Base-by-base conservation (phyloP, 2,113 vertebrate genomes). In the Lamprotornis superbus region DNA sequence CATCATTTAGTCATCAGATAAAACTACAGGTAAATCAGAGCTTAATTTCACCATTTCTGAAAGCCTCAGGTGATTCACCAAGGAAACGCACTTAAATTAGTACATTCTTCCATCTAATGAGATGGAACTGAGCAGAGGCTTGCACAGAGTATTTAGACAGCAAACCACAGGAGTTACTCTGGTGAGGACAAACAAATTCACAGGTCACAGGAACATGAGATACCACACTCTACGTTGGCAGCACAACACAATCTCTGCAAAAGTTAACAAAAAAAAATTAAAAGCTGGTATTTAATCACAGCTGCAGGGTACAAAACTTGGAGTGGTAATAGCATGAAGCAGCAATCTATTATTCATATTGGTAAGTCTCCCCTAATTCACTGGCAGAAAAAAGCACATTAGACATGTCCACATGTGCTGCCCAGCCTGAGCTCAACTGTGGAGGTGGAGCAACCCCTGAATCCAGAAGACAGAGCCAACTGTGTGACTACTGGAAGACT, bases 41-140 rank as follows among this genome's bases (percentile, higher is more conserved):
- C 49, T 89, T 47, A 55, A 67, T 64, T 93, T 82, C 87, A 60
- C 28, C 33, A 15, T 35, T 95, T 85, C 46, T 93, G 25, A 87
- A 82, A 89, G 80, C 80, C 88, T 75, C 90, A 68, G 93, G 95
- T 96, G 90, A 84, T 94, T 96, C 94, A 93, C 83, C 88, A 95
- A 90, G 88, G 89, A 90, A 96, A 94, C 39, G 0, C n/a, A 87
- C 85, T 93, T 55, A 87, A 94, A 96, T 96, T 81, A 94, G 80
- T 27, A 53, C 8, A 4, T 76, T 68, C 81, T 52, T 92, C 31
- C 42, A 63, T 57, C 59, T 94, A 67, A 93, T 50, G 69, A 95
- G 64, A 71, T 46, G 50, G 76, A 81, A 44, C 67, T 12, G 12
- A 92, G 89, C 69, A 84, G 52, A 77, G 77, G 55, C 71, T 91